Percentiles rank a stretch among this genome's conserved stretches.
Evolutionary conservation across 2,888 invertebrate species (phyloP).

Genomic region (Hypsopygia costalis): DNA sequence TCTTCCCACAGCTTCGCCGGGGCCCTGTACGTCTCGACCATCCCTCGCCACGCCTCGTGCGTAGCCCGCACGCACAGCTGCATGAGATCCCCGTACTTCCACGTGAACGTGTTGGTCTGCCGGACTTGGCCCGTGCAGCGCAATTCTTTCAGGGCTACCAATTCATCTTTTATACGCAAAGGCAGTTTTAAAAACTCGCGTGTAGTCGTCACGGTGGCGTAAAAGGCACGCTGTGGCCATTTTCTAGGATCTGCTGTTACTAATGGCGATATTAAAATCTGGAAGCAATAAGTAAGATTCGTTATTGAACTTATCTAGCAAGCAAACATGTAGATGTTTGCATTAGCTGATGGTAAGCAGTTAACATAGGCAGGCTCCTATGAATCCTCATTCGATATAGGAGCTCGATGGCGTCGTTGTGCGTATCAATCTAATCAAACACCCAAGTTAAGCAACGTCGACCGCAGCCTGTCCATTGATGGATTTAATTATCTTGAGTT

Average conservation of each 20-base stretch:
- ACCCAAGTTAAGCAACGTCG: too few species aligned
- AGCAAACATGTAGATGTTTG: too few species aligned
- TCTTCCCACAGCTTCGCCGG: conserved; percentile 75
- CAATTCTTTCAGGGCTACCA: conserved; percentile 53
- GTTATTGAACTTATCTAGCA: too few species aligned
- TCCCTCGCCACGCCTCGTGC: conserved; percentile 48
- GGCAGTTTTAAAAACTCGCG: conserved; percentile 48
- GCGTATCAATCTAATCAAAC: too few species aligned
- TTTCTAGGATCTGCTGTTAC: conserved; percentile 66
- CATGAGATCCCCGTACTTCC: conserved; percentile 65
- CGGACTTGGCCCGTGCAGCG: conserved; percentile 48
- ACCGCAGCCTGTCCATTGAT: too few species aligned
- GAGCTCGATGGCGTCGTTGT: too few species aligned
- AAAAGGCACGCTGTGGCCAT: conserved; percentile 54
- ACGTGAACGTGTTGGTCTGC: conserved; percentile 54
- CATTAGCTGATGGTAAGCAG: too few species aligned
- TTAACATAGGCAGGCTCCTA: too few species aligned
- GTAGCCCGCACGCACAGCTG: conserved; percentile 57
- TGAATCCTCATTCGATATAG: too few species aligned
- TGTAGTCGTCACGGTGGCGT: conserved; percentile 32
- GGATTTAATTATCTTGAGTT: too few species aligned
- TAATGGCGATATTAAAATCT: conserved; percentile 64
- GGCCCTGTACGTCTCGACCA: conserved; percentile 54
- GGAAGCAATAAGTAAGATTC: conserved; percentile 23
- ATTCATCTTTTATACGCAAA: conserved; percentile 46